These are phyloP conservation scores for Macquaria ambigua DNA, from an alignment of 2,113 vertebrate species.

Conservation along the genomic window DNA sequence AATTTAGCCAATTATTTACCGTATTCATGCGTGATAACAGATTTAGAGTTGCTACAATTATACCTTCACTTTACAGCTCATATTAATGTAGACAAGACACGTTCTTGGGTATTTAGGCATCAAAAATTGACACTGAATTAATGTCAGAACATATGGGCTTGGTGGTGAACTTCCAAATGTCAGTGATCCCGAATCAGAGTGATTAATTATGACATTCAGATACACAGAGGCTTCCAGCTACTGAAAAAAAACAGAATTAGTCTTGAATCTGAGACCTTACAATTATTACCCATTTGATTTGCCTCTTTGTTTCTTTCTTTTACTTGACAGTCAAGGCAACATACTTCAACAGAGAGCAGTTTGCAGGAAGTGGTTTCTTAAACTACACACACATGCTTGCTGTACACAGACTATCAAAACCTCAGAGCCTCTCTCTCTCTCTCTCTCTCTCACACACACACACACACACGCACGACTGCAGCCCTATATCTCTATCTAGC, in stretches of 20 bases:
- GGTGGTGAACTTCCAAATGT: slow-evolving; percentile 43
- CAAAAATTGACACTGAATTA: slow-evolving; percentile 37
- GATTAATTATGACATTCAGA: slow-evolving; percentile 51
- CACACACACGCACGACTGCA: slow-evolving; percentile 18
- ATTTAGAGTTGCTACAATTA: background rate
- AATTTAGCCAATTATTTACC: background rate
- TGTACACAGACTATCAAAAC: slow-evolving; percentile 44
- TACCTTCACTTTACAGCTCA: background rate
- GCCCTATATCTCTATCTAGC: slow-evolving; percentile 62
- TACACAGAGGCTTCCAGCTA: slow-evolving; percentile 1
- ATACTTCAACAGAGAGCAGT: slow-evolving; percentile 33
- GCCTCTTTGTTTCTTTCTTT: slow-evolving; percentile 29
- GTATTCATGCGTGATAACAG: background rate
- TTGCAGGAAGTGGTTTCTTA: slow-evolving; percentile 34
- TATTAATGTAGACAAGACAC: slow-evolving; percentile 1
- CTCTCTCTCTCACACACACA: background rate
- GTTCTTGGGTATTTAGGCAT: background rate
- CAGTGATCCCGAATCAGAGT: slow-evolving; percentile 42
- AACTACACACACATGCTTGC: slow-evolving; percentile 39
- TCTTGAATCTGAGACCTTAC: slow-evolving; percentile 30
- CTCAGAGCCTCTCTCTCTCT: slow-evolving; percentile 7
- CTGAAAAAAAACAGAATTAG: slow-evolving; percentile 8
- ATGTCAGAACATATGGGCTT: slow-evolving; percentile 26
- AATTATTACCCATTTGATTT: slow-evolving; percentile 53
- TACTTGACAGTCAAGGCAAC: slow-evolving; percentile 37